Conservation (phyloP, 2,113 vertebrate species). For the Saccopteryx bilineata region DNA sequence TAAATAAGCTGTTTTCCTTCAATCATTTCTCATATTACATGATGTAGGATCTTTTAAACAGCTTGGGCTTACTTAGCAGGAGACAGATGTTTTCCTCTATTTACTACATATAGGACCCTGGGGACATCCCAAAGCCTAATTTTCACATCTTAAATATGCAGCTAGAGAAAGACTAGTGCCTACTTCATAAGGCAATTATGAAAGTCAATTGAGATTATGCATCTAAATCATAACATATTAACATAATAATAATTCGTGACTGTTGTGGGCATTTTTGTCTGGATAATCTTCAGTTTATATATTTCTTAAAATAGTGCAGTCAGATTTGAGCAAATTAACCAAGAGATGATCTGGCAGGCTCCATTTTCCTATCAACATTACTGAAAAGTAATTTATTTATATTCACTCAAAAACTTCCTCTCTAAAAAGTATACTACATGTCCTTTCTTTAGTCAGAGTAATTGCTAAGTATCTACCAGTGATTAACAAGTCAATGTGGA, state of each 20-base stretch:
- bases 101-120: not conserved
- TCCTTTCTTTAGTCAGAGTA: not conserved
- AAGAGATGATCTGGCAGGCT: not conserved
- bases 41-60: not conserved
- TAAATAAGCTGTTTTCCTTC: not conserved
- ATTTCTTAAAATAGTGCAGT: conserved; percentile 4
- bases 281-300: not conserved
- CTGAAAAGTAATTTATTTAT: not conserved
- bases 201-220: not conserved
- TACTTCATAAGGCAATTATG: not conserved
- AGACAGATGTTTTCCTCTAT: not conserved
- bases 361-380: not conserved
- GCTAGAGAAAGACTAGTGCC: not conserved
- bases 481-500: not conserved
- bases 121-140: not conserved
- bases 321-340: conserved; percentile 8
- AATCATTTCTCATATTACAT: not conserved
- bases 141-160: conserved; percentile 25
- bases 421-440: not conserved
- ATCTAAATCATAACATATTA: not conserved
- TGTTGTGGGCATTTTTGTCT: not conserved
- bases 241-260: not conserved
- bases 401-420: not conserved
- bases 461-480: not conserved
- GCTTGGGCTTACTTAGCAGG: not conserved